Evolutionary conservation across 2,797 vertebrate genomes (phyloP), one percentile per base, ranked within the genome.

Genomic region (Novumbra hubbsi): DNA sequence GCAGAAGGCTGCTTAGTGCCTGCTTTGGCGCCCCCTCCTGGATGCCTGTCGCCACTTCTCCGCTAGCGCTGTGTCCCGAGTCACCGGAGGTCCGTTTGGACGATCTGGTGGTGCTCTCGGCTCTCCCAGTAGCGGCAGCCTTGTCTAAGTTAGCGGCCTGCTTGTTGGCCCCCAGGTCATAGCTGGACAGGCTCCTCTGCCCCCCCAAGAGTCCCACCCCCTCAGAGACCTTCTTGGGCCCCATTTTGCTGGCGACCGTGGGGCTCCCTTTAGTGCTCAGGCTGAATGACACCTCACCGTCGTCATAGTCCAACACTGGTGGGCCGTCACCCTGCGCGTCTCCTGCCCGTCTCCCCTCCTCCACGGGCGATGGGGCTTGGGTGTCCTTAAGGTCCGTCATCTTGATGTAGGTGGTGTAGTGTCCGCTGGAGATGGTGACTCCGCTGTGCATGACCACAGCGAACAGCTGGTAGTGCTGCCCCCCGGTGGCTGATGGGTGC

Each of bases 401-500:
- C 88, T 95, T 96, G 80, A 99, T 91, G 24, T 94, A 99, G 66
- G 97, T 94, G 1, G 97, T 99, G 88, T 99, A 99, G 84, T 99
- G 98, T 57, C 98, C 98, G 15, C 97, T 98, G 92, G 96, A 98
- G 84, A 99, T 99, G 15, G 98, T 98, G 78, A 98, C 91, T 49
- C 98, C 98, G 3, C 96, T 99, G 88, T 99, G 98, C 97, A 99
- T 99, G 49, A 99, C 96, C 76, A 99, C 96, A 0, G 96, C 97
- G 27, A 99, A 99, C 11, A 99, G 90, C 77, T 95, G 93, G 17
- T 99, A 99, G 80, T 85, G 91, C 80, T 96, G 94, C 7, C 83
- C 86, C 32, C 80, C 76, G 0, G 79, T 55, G 3, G 90, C 76
- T 0, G 92, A 94, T 16, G 95, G 91, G 68, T 86, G 91, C 0